Percentiles rank a stretch among this genome's conserved stretches.
Conservation (phyloP, 2,113 vertebrate genomes). For the Phaethornis superciliosus region DNA sequence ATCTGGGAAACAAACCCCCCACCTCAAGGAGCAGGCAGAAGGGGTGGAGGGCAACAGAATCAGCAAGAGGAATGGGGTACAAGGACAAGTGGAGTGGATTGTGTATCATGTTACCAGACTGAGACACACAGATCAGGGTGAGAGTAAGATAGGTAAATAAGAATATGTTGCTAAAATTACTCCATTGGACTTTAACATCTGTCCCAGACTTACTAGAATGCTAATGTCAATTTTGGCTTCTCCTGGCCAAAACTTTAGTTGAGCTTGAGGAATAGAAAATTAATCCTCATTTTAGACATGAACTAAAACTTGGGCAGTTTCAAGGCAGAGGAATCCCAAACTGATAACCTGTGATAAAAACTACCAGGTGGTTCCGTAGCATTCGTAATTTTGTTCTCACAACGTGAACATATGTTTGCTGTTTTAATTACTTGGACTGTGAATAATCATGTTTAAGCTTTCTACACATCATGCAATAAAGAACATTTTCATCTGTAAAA, state of each 20-base stretch:
- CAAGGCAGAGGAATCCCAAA: background rate
- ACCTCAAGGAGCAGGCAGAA: rapidly evolving
- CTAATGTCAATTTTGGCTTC: background rate
- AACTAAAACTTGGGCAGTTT: background rate
- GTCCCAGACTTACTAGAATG: background rate
- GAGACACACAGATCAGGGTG: background rate
- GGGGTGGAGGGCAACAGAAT: background rate
- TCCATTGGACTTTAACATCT: background rate
- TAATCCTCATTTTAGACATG: background rate
- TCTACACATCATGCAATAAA: background rate
- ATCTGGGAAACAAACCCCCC: background rate
- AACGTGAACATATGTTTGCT: background rate
- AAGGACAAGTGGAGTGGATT: rapidly evolving
- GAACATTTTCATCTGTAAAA: background rate
- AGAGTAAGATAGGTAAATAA: background rate
- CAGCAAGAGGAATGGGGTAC: background rate
- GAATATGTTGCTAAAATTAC: background rate
- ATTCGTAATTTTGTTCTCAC: background rate
- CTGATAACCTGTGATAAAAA: background rate
- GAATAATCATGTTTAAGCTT: background rate
- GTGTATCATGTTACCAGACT: background rate
- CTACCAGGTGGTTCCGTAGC: background rate
- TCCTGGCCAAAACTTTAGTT: background rate
- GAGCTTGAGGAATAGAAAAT: background rate
- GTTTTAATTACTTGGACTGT: background rate